Percentiles rank a stretch among this genome's conserved stretches.
phyloP scores from a whole-genome alignment of 30 jellyfish, hydroid and myxozoan species.

The Hydra vulgaris region DNA sequence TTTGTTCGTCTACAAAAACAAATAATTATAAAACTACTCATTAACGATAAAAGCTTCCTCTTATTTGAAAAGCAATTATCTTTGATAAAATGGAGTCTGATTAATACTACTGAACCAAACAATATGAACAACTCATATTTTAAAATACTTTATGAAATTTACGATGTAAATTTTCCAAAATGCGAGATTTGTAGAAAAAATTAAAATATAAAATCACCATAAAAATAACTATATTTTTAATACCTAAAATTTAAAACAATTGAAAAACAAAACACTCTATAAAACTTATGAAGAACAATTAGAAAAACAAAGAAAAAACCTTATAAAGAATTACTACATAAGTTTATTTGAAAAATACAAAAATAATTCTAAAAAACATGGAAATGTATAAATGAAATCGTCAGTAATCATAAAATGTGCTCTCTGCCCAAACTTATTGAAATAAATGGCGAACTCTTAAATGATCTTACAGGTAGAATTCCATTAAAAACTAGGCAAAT shows the following conservation, averaged over 20 bases:
- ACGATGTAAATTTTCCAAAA: background rate
- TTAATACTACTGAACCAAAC: background rate
- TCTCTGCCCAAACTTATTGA: background rate
- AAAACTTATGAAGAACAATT: background rate
- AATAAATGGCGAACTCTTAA: background rate
- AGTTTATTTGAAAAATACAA: background rate
- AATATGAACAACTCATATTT: background rate
- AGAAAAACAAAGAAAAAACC: background rate
- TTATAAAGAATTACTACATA: background rate
- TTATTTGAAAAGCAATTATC: background rate
- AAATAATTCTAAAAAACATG: background rate
- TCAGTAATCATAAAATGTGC: background rate
- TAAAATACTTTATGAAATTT: background rate
- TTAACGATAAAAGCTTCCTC: background rate
- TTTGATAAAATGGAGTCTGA: background rate
- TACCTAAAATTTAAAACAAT: background rate
- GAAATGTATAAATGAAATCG: background rate
- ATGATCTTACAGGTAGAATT: background rate
- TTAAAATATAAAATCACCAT: background rate
- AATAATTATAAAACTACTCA: background rate
- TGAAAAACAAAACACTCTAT: background rate
- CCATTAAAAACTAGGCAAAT: background rate
- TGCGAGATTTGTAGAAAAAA: background rate
- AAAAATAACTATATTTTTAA: background rate
- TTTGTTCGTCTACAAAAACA: background rate